These are phyloP conservation scores for Phymanthus crucifer DNA, from an alignment of 92 coral and sea anemone genomes.

Conservation along the genomic window DNA sequence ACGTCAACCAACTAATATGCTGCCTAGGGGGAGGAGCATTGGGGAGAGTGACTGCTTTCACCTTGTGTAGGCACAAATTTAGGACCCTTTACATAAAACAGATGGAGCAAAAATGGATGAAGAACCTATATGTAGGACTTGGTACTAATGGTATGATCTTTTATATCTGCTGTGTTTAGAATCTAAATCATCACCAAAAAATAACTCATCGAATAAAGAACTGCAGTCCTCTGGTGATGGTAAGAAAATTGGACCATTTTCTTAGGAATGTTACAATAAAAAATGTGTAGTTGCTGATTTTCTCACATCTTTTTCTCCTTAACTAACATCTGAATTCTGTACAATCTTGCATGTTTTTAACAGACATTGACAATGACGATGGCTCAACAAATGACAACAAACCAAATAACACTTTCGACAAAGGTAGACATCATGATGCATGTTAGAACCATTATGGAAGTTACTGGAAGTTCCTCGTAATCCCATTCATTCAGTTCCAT, in stretches of 20 bases:
- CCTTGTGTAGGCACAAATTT: too few species aligned
- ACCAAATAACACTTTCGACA: slow-evolving; percentile 19
- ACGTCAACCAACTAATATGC: too few species aligned
- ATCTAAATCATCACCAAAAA: not conserved
- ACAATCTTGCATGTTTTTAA: not conserved
- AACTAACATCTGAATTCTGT: not conserved
- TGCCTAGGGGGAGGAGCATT: not conserved
- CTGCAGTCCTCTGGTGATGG: not conserved
- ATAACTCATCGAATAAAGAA: not conserved
- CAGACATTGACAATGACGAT: slow-evolving; percentile 17
- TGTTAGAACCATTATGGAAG: not conserved
- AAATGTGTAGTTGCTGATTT: not conserved
- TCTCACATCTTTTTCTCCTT: not conserved
- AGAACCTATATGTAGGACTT: too few species aligned
- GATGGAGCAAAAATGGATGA: too few species aligned
- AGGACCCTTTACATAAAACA: too few species aligned
- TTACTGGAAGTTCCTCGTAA: not conserved
- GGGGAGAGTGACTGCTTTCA: not conserved
- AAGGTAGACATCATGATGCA: slow-evolving; percentile 30
- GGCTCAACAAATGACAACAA: slow-evolving; percentile 13
- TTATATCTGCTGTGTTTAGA: not conserved
- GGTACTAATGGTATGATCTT: too few species aligned
- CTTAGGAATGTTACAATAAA: not conserved
- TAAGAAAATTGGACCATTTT: not conserved
- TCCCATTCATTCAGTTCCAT: not conserved